Evolutionary conservation across 2,113 vertebrate genomes (phyloP).

Genomic region (Dryoscopus gambensis): DNA sequence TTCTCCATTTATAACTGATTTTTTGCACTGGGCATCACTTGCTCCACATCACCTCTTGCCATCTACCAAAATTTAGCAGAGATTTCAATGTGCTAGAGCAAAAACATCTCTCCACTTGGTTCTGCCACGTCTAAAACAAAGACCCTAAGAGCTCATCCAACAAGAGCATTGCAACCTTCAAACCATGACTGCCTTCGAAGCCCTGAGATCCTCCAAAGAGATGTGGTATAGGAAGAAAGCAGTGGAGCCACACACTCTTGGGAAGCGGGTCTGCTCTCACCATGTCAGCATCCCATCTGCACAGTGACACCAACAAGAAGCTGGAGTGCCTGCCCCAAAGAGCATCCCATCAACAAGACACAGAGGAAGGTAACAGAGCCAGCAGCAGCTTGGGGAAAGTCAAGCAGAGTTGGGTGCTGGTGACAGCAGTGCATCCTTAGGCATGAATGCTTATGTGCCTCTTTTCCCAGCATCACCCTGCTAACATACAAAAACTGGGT

Average conservation of each 20-base stretch:
- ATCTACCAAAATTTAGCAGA: background rate
- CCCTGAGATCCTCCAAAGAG: background rate
- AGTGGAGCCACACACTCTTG: fast-evolving
- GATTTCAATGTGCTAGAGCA: background rate
- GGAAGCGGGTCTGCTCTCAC: background rate
- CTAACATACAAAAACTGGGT: background rate
- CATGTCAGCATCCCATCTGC: background rate
- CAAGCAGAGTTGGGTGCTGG: background rate
- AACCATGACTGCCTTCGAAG: background rate
- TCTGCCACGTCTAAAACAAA: background rate
- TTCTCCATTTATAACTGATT: background rate
- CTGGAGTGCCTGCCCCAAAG: background rate
- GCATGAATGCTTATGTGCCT: background rate
- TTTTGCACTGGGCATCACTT: background rate
- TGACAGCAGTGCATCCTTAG: background rate
- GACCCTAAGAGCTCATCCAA: background rate
- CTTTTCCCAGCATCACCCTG: background rate
- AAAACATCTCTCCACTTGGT: background rate
- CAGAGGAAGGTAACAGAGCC: background rate
- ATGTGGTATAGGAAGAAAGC: background rate
- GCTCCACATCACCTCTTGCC: background rate
- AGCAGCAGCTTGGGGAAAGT: background rate
- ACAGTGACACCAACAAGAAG: background rate
- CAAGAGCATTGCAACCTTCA: background rate
- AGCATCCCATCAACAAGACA: background rate